Percentiles rank a stretch among this genome's conserved stretches.
phyloP scores from a whole-genome alignment of 2,888 invertebrate species.

The Crematogaster levior region DNA sequence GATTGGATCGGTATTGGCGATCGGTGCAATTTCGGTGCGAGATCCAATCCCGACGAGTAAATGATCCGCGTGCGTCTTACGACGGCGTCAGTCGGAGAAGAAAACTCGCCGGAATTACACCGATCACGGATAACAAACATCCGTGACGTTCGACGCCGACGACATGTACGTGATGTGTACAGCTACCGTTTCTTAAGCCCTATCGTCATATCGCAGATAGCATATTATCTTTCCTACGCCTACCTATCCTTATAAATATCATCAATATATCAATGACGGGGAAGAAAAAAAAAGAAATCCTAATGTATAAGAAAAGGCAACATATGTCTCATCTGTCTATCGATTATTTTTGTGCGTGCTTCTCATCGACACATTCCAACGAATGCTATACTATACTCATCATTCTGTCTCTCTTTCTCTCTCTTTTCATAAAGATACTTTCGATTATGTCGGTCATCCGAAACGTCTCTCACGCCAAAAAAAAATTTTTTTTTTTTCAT shows the following conservation, averaged over 20 bases:
- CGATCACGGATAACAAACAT: slow-evolving; percentile 3
- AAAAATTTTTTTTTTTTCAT: no score
- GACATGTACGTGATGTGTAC: background rate
- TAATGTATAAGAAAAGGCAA: background rate
- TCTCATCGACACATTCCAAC: background rate
- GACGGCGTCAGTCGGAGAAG: background rate
- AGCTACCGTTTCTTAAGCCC: slow-evolving; percentile 31
- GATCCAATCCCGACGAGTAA: background rate
- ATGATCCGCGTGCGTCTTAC: no score
- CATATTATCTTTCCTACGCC: slow-evolving; percentile 36
- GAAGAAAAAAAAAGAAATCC: background rate
- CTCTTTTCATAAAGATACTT: slow-evolving; percentile 22
- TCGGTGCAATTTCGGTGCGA: background rate
- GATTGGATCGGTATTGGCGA: slow-evolving; percentile 6
- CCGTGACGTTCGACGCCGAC: slow-evolving; percentile 1
- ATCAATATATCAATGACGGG: slow-evolving; percentile 14
- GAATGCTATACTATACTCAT: background rate
- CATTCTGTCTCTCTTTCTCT: slow-evolving; percentile 1
- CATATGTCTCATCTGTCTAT: background rate
- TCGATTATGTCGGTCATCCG: no score
- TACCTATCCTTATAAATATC: slow-evolving; percentile 47
- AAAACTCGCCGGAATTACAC: background rate
- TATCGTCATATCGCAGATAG: slow-evolving; percentile 53
- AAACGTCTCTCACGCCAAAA: no score
- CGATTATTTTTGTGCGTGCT: slow-evolving; percentile 22